These are phyloP conservation scores for Caracal caracal DNA, from an alignment of 2,113 vertebrate species.

Conservation along the genomic window DNA sequence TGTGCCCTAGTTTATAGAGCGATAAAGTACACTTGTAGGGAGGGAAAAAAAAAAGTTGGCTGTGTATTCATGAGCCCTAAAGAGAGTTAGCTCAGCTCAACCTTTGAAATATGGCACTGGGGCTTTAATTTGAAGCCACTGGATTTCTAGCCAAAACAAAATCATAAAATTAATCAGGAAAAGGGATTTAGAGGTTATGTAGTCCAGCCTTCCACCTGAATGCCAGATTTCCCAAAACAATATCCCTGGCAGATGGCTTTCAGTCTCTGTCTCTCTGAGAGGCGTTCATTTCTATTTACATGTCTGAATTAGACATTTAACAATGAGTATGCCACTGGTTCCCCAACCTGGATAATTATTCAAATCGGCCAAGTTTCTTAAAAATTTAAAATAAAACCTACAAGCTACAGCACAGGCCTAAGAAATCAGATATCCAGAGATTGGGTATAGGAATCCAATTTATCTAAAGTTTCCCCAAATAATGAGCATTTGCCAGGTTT, in stretches of 20 bases:
- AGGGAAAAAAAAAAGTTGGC: not conserved
- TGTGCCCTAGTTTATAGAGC: not conserved
- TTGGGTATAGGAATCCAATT: not conserved
- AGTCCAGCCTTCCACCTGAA: not conserved
- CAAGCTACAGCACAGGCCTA: not conserved
- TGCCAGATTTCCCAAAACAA: not conserved
- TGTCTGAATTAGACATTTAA: not conserved
- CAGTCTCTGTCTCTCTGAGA: not conserved
- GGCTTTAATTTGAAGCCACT: slow-evolving; percentile 25
- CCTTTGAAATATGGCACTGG: slow-evolving; percentile 26
- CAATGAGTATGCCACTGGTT: not conserved
- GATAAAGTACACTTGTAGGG: not conserved
- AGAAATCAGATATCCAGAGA: not conserved
- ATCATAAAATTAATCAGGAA: slow-evolving; percentile 5
- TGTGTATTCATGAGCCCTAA: not conserved
- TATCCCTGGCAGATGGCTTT: not conserved
- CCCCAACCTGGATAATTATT: not conserved
- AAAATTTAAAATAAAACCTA: not conserved
- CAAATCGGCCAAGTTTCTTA: not conserved
- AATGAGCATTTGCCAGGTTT: not conserved
- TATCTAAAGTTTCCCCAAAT: not conserved
- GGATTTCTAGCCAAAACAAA: slow-evolving; percentile 39
- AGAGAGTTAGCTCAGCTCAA: not conserved
- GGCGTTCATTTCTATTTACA: not conserved
- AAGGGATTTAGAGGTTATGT: not conserved